Evolutionary conservation across 2,888 invertebrate genomes (phyloP).

Genomic region (Cryptocheilus praepositus): DNA sequence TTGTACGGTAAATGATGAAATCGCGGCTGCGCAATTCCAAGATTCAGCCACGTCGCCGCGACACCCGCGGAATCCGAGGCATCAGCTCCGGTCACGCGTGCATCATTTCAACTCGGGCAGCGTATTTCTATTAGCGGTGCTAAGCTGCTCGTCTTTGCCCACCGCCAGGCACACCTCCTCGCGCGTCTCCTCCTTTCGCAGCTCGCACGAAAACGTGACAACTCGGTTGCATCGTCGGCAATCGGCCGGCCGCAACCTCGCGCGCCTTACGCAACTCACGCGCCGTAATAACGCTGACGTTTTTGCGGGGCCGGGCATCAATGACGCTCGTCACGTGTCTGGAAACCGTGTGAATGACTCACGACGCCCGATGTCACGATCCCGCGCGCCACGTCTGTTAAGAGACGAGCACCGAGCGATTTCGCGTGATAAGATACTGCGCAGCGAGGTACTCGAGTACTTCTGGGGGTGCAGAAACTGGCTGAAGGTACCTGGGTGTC

Average conservation of each 20-base stretch:
- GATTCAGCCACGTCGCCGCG: neutral
- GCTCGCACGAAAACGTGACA: slow-evolving; percentile 39
- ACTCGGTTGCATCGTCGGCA: slow-evolving; percentile 13
- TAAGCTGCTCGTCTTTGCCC: no score
- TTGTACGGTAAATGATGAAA: no score
- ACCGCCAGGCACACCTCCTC: no score
- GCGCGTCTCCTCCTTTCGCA: no score
- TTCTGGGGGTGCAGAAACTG: no score
- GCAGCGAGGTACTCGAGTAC: no score
- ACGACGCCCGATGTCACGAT: slow-evolving; percentile 7
- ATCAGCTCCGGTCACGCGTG: slow-evolving; percentile 37
- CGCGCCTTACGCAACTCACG: slow-evolving; percentile 44
- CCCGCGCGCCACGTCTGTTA: no score
- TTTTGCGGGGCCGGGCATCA: slow-evolving; percentile 37
- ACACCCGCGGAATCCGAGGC: no score
- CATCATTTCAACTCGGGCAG: slow-evolving; percentile 17
- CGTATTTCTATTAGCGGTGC: slow-evolving; percentile 34
- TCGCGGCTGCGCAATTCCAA: neutral
- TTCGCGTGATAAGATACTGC: no score
- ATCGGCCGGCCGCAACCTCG: slow-evolving; percentile 2
- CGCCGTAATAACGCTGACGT: slow-evolving; percentile 31
- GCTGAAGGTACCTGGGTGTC: no score
- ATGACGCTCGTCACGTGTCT: slow-evolving; percentile 48
- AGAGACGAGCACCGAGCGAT: no score
- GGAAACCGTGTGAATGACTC: slow-evolving; percentile 39